Evolutionary conservation across 1,140 invertebrate genomes (phyloP), one percentile per base, ranked within the genome.

Genomic region (Drosophila suzukii): DNA sequence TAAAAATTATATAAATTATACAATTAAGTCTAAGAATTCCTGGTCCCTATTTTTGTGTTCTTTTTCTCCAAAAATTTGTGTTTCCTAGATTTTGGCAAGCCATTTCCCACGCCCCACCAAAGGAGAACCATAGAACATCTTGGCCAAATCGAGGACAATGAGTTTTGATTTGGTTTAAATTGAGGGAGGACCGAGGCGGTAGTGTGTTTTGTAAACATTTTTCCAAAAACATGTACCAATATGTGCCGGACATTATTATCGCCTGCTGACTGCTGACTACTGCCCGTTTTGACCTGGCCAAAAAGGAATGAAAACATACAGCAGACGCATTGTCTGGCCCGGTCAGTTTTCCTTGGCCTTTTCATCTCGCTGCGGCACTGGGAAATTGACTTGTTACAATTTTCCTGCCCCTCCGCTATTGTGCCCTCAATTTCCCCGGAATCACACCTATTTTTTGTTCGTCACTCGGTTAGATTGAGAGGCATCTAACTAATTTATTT

Each of bases 121-220:
- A 59, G 6, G 10, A 17, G 46, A 34, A 15, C n/a, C n/a, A 1
- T 12, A 10, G 8, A 20, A 20, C 6, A 15, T 47, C 38, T 49
- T 76, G 51, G 50, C 55, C 27, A 67, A 63, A 24, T 73, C 49
- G 12, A 46, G 53, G 68, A 81, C 81, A 84, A 85, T 85, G 39
- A 30, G 6, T 27, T 59, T 57, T 62, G 82, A 84, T 88, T 80
- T 83, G 65, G 58, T 73, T 80, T 59, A 79, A 88, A 83, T 82
- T 81, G 74, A 81, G 65, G 68, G 27, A 30, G 60, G 44, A 53
- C 59, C 32, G 47, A 78, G 70, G 61, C 66, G 71, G 79, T 38
- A 50, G 43, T 58, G 72, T 89, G 81, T 89, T 89, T 88, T 89
- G 84, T 89, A 90, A 89, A 89, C 85, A 89, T 71, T 80, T 76